Base-by-base conservation (phyloP, 2,113 vertebrate genomes). In the Nanorana parkeri region DNA sequence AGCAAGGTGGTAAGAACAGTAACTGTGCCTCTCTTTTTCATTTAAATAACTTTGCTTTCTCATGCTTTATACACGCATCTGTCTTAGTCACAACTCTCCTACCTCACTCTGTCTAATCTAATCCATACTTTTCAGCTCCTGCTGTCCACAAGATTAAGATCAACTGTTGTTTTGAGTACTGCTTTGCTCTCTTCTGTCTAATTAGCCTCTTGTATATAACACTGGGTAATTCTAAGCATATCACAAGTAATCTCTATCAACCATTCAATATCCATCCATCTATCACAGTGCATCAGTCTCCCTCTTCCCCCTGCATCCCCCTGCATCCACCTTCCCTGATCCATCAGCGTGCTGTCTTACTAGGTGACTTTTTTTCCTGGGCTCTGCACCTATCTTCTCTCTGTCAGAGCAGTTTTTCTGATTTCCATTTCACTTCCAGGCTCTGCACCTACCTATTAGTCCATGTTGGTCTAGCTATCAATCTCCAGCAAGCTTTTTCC, bases 381-480 rank as follows among this genome's bases (percentile, higher is more conserved):
- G 69, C 52, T 63, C 58, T 74, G 71, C 47, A 82, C 71, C 80
- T 82, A 82, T 82, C 71, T 55, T 54, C 63, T 67, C 63, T 60
- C 80, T 82, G 80, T 82, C 80, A 76, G 69, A 68, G 61, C 63
- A 68, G 80, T 75, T 83, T 81, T 64, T 28, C 80, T 64, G 60
- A 26, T 74, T 41, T 76, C 64, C 80, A 83, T 83, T 76, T 83
- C 51, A 67, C 72, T 83, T 76, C 23, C 52, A 76, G 29, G 29
- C 72, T 68, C 63, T 83, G 80, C 21, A 83, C 72, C 52, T 83
- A 83, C 64, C 80, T 83, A 83, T 83, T 83, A 83, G 80, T 83
- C 63, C 58, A 54, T 68, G 72, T 83, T 83, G 80, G 63, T 76
- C 64, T 74, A 68, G 63, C 80, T 68, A 83, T 83, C 80, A 83